Conservation (phyloP, 2,797 vertebrate species). For the Arrhamphus sclerolepis region DNA sequence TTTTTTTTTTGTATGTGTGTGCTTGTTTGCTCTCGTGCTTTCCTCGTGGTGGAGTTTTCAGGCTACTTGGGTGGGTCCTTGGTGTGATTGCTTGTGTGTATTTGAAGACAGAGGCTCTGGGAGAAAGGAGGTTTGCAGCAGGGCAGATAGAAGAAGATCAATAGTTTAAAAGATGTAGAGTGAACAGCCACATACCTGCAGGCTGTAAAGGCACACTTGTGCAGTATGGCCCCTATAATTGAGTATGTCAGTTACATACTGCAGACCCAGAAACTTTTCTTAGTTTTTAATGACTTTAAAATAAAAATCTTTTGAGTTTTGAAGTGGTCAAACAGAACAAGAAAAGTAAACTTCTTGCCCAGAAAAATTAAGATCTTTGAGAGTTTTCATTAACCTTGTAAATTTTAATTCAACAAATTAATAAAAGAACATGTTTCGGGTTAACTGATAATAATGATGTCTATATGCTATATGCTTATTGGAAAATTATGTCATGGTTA, state of each 20-base stretch:
- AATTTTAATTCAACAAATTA: no score
- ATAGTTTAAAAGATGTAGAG: constrained; percentile 75
- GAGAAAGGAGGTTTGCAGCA: constrained; percentile 31
- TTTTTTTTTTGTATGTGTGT: constrained; percentile 18
- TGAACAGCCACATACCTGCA: constrained; percentile 66
- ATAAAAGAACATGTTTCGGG: no score
- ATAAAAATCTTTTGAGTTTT: not conserved
- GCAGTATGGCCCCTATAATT: constrained; percentile 19
- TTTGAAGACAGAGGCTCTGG: constrained; percentile 8
- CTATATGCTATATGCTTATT: no score
- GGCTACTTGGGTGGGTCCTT: constrained; percentile 54
- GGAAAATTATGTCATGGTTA: no score
- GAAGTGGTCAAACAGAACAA: not conserved
- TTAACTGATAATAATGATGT: no score
- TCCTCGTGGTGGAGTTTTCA: constrained; percentile 60
- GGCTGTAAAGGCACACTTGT: constrained; percentile 40
- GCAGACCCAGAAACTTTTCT: not conserved
- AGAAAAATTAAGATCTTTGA: no score
- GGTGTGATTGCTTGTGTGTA: constrained; percentile 14
- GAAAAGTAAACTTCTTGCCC: no score
- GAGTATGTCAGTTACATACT: not conserved
- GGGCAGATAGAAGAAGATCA: constrained; percentile 45
- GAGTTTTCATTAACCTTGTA: no score
- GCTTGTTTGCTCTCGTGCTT: constrained; percentile 34
- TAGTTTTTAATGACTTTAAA: not conserved